Percentiles rank a stretch among this genome's conserved stretches.
These are phyloP conservation scores for Propithecus deckenii DNA, from an alignment of 2,797 vertebrate species.

Conservation along the genomic window DNA sequence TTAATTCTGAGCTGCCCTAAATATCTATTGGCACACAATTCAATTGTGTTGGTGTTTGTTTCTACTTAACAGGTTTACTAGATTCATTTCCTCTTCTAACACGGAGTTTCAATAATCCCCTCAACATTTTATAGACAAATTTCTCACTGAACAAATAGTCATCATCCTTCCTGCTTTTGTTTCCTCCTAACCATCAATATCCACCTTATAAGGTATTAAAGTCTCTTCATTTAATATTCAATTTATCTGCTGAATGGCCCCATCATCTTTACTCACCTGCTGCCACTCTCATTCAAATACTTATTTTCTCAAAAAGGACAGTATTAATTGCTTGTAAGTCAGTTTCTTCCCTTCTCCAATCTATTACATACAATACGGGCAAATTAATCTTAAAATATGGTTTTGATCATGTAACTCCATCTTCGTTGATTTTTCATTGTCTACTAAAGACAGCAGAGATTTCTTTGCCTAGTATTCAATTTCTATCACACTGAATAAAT, in stretches of 20 bases:
- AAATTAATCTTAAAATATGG: slow-evolving; percentile 27
- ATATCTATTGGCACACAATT: neutral
- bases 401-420: neutral
- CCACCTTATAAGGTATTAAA: neutral
- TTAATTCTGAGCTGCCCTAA: neutral
- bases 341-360: neutral
- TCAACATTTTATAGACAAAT: neutral
- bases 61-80: neutral
- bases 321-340: neutral
- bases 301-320: neutral
- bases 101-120: neutral
- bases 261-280: neutral
- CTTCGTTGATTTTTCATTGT: slow-evolving; percentile 27
- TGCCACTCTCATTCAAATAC: neutral
- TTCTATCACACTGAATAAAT: neutral
- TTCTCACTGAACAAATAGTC: neutral
- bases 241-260: neutral
- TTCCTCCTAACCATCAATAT: neutral
- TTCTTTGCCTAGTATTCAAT: neutral
- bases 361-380: neutral
- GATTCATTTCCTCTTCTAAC: slow-evolving; percentile 6
- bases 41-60: neutral
- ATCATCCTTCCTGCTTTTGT: neutral
- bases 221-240: neutral
- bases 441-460: neutral